These are phyloP conservation scores for Mycetomoellerius zeteki DNA, from an alignment of 1,140 invertebrate species.

Conservation along the genomic window DNA sequence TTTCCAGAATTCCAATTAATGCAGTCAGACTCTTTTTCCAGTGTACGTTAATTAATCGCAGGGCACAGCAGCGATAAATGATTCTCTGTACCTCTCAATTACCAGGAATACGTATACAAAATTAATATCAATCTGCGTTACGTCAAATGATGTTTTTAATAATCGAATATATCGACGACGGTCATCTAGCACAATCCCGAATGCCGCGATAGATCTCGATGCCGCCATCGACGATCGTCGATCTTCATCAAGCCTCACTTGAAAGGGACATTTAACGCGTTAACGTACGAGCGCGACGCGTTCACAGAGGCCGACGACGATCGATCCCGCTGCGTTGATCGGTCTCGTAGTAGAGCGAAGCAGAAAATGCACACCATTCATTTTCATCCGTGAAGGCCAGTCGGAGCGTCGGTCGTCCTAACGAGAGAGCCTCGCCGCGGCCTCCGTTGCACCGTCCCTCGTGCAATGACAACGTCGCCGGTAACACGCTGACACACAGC, in stretches of 20 bases:
- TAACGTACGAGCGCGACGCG: conserved; percentile 40
- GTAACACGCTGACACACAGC: conserved; percentile 52
- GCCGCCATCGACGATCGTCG: conserved; percentile 17
- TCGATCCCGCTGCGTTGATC: conserved; percentile 35
- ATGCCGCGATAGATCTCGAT: conserved; percentile 6
- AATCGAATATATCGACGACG: neutral
- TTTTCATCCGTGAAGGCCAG: conserved; percentile 75
- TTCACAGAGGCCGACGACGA: conserved; percentile 51
- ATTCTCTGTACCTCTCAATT: neutral
- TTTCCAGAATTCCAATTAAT: too few relatives aligned
- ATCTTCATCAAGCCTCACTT: conserved; percentile 26
- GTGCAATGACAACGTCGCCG: conserved; percentile 11
- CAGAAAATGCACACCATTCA: conserved; percentile 77
- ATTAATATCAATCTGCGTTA: neutral
- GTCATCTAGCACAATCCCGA: neutral
- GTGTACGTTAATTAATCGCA: neutral
- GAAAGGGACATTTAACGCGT: conserved; percentile 41
- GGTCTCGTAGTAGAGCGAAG: conserved; percentile 2
- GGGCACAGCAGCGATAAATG: neutral
- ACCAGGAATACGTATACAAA: neutral
- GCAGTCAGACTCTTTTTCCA: too few relatives aligned
- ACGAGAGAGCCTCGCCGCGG: conserved; percentile 51
- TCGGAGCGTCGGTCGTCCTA: conserved; percentile 68
- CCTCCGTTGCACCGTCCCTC: conserved; percentile 2
- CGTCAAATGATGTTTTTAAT: neutral